A percentile compares a stretch with the other conserved stretches of the same genome.
phyloP scores from a whole-genome alignment of 2,888 invertebrate genomes.

The Andrena trimmerana region DNA sequence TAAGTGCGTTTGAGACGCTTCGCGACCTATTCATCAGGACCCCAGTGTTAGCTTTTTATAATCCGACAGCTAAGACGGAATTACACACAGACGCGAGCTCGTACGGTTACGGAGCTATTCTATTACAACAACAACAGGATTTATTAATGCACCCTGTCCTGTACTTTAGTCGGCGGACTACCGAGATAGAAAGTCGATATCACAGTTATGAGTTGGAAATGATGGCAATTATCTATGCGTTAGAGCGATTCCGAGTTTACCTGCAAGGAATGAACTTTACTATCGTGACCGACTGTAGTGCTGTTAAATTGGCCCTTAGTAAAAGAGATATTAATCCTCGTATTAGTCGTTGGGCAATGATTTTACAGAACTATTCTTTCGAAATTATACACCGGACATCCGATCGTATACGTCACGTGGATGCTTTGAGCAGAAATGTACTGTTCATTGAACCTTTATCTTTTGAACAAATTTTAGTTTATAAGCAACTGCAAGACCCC shows the following conservation, averaged over 20 bases:
- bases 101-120: conserved; percentile 19
- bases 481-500: background rate
- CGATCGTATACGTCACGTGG: background rate
- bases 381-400: background rate
- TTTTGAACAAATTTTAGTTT: background rate
- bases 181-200: conserved; percentile 6
- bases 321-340: background rate
- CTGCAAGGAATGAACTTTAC: background rate
- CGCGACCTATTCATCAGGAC: background rate
- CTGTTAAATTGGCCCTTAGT: background rate
- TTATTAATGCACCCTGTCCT: conserved; percentile 10
- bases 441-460: background rate
- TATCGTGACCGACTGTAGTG: background rate
- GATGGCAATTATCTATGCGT: conserved; percentile 30
- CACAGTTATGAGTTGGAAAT: conserved; percentile 37
- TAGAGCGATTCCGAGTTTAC: conserved; percentile 17
- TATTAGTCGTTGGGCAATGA: background rate
- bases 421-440: background rate
- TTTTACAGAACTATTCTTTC: background rate
- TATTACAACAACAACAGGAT: conserved; percentile 30
- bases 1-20: conserved; percentile 18
- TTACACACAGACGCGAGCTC: too few relatives aligned
- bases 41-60: conserved; percentile 23
- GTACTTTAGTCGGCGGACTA: conserved; percentile 36
- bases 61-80: conserved; percentile 23